Evolutionary conservation across 2,888 invertebrate genomes (phyloP).

Genomic region (Cyclophora albipunctata): DNA sequence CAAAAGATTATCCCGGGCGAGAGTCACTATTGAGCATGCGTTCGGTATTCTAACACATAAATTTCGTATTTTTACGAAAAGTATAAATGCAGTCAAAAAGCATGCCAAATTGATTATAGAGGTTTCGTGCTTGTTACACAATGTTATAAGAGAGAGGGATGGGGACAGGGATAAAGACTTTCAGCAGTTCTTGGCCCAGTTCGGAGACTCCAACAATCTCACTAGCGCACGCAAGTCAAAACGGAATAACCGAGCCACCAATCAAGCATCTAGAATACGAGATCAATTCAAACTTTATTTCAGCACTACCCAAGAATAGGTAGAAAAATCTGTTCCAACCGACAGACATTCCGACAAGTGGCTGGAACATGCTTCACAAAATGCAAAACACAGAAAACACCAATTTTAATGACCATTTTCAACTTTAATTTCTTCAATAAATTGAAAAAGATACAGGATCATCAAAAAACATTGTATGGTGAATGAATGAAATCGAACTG

Average conservation of each 20-base stretch:
- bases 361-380: no score
- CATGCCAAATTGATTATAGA: slow-evolving; percentile 11
- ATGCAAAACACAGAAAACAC: no score
- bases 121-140: slow-evolving; percentile 18
- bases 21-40: slow-evolving; percentile 17
- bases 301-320: no score
- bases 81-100: slow-evolving; percentile 10
- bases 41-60: slow-evolving; percentile 24
- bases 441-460: no score
- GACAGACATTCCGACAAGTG: no score
- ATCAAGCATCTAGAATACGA: slow-evolving; percentile 8
- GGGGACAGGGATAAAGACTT: slow-evolving; percentile 7
- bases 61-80: slow-evolving; percentile 19
- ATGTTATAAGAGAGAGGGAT: slow-evolving; percentile 16
- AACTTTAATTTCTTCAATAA: no score
- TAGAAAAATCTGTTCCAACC: no score
- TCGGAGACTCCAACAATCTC: slow-evolving; percentile 12
- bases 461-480: no score
- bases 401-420: no score
- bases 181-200: slow-evolving; percentile 8
- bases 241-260: slow-evolving; percentile 6
- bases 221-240: slow-evolving; percentile 6
- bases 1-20: slow-evolving; percentile 13
- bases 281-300: slow-evolving; percentile 1
- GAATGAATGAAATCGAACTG: no score